Percentiles rank a stretch among this genome's conserved stretches.
These are phyloP conservation scores for Drosophila gunungcola DNA, from an alignment of 1,140 invertebrate species.

Conservation along the genomic window DNA sequence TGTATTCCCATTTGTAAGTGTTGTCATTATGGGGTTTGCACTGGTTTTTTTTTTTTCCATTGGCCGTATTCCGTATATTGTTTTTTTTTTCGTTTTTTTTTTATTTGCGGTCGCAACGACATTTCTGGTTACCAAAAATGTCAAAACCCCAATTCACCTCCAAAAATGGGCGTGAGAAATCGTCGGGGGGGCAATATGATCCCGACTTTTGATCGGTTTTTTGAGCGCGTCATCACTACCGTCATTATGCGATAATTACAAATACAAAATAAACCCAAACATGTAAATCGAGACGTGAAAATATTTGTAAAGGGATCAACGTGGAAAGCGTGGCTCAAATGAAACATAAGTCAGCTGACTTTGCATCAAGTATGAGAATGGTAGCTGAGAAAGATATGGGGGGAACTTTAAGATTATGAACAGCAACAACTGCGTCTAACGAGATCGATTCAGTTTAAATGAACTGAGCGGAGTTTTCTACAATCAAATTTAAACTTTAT, in stretches of 20 bases:
- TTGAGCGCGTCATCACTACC: conserved; percentile 49
- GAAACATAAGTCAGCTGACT: conserved; percentile 33
- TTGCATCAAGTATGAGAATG: too few species aligned
- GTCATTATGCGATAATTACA: conserved; percentile 52
- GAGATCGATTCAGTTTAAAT: conserved; percentile 21
- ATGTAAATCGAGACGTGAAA: conserved; percentile 18
- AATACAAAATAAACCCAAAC: neutral
- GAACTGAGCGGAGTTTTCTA: neutral
- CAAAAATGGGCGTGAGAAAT: conserved; percentile 75
- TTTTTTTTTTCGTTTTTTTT: neutral
- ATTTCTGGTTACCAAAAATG: conserved; percentile 41
- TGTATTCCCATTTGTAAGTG: conserved; percentile 7
- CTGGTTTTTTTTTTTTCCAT: conserved; percentile 39
- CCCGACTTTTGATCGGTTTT: conserved; percentile 18
- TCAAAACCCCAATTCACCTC: conserved; percentile 14
- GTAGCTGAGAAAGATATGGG: too few species aligned
- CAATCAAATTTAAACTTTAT: too few species aligned
- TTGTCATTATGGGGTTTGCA: conserved; percentile 18
- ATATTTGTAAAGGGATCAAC: conserved; percentile 21
- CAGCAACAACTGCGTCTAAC: conserved; percentile 32
- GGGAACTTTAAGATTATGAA: neutral
- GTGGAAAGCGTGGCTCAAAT: conserved; percentile 1
- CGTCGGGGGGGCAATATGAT: conserved; percentile 32
- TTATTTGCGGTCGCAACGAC: conserved; percentile 5
- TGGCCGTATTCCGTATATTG: conserved; percentile 16